Evolutionary conservation across 2,797 vertebrate genomes (phyloP).

Genomic region (Argya squamiceps): DNA sequence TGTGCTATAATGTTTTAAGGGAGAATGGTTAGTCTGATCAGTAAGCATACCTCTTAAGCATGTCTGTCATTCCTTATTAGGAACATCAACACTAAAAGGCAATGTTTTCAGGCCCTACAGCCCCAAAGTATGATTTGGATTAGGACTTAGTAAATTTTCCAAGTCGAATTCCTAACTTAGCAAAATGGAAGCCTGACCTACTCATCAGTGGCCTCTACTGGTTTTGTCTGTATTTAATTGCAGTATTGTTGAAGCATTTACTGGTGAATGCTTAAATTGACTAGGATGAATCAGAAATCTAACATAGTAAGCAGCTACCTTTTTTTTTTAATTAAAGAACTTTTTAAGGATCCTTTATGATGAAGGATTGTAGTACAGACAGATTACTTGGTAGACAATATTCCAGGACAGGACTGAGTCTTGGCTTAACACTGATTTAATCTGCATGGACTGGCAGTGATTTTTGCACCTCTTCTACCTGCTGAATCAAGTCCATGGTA

Average conservation of each 20-base stretch:
- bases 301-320: background rate
- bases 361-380: background rate
- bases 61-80: background rate
- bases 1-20: background rate
- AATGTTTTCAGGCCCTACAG: background rate
- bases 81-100: background rate
- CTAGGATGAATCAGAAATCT: background rate
- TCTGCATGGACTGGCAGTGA: background rate
- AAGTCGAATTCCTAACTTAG: background rate
- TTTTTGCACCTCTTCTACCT: background rate
- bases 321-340: background rate
- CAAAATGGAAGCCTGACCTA: background rate
- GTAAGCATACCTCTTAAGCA: background rate
- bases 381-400: background rate
- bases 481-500: background rate
- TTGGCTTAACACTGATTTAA: background rate
- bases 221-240: background rate
- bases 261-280: background rate
- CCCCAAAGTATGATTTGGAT: background rate
- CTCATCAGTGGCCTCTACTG: conserved; percentile 26
- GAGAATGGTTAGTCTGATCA: background rate
- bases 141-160: background rate
- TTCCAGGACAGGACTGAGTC: background rate
- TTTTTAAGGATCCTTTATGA: background rate
- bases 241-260: conserved; percentile 28